phyloP scores from a whole-genome alignment of 2,888 invertebrate genomes.

The Eulithis testata region DNA sequence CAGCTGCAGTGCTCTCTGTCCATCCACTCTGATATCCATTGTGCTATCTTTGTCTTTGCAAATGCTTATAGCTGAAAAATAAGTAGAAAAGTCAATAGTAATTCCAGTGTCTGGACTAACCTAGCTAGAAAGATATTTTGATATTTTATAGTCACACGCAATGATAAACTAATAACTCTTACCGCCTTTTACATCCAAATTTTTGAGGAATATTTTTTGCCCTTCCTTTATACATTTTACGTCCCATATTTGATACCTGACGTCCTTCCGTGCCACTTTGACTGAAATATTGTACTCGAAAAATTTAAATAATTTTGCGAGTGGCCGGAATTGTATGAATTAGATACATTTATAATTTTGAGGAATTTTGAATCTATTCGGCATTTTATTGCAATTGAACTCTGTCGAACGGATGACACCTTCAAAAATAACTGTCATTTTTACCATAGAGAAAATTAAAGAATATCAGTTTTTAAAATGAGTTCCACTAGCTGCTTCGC shows the following conservation, averaged over 20 bases:
- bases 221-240: conserved; percentile 72
- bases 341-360: conserved; percentile 23
- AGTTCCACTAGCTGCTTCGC: neutral
- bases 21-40: conserved; percentile 69
- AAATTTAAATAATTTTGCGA: conserved; percentile 39
- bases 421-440: conserved; percentile 9
- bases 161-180: conserved; percentile 40
- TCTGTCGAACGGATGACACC: conserved; percentile 6
- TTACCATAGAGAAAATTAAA: neutral
- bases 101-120: neutral
- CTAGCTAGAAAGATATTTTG: neutral
- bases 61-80: conserved; percentile 68
- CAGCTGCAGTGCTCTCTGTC: conserved; percentile 58
- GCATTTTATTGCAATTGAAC: conserved; percentile 18
- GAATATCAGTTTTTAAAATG: neutral
- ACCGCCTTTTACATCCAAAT: conserved; percentile 73
- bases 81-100: neutral
- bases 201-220: conserved; percentile 72
- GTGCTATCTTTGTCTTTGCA: conserved; percentile 55
- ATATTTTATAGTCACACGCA: too few species aligned
- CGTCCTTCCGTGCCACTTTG: conserved; percentile 74
- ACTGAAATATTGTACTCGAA: conserved; percentile 45
- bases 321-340: conserved; percentile 7
- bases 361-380: conserved; percentile 43
- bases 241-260: conserved; percentile 75